Base-by-base conservation (phyloP, 2,888 invertebrate species). In the Epinotia demarniana region DNA sequence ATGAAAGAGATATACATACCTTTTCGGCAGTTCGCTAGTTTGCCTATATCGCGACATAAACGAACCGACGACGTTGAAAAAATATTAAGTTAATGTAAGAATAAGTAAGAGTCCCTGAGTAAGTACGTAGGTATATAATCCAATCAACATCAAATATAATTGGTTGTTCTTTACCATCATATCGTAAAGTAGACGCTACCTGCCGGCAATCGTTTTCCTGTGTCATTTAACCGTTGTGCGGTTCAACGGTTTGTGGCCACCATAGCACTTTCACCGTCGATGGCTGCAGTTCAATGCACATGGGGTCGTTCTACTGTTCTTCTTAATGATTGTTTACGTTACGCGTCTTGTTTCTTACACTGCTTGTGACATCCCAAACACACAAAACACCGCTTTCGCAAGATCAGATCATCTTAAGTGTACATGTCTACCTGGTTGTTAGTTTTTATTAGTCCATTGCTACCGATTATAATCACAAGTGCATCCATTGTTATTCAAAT, bases 231-330 rank as follows among this genome's bases (percentile, higher is more conserved):
- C 69, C 13, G 63, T 39, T 19, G n/a, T 39, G 53, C 55, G 19
- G 60, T 58, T 39, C 46, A 39, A 63, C 55, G 62, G 11, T 63
- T 49, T 53, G 58, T 23, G 64, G 19, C 33, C 69, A 64, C 73
- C 69, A 64, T 75, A 62, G 63, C 62, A 76, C 83, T 83, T 82
- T 81, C 79, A 78, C 83, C 79, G 79, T 81, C 81, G 78, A 80
- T 82, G 79, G 79, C 81, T 77, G 74, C 78, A 79, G 81, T 81
- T 81, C 81, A 81, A 76, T 81, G 81, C 80, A 80, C 81, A 81
- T 71, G 68, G 76, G 71, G 61, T 69, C 74, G 70, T 74, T 74
- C 74, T 60, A 46, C 53, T 53, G 60, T 71, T 75, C 71, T 75
- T 67, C 66, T 33, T 67, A 66, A 75, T 75, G 23, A 75, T 33